Conservation (phyloP, 2,113 vertebrate species). For the Phalacrocorax brasilianus region DNA sequence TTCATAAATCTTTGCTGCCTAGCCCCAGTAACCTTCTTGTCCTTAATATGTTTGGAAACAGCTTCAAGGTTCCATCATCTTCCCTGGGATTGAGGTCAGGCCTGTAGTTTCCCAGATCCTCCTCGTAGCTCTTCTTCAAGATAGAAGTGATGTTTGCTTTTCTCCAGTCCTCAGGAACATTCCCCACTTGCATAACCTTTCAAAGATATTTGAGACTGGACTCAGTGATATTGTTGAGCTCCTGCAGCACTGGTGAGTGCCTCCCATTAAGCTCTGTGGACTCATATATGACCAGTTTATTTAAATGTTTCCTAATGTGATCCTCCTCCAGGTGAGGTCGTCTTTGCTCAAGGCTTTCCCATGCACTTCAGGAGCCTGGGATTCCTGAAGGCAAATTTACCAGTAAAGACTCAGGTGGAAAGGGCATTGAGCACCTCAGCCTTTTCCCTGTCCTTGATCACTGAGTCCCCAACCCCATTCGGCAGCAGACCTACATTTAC, state of each 20-base stretch:
- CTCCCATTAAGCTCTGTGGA: neutral
- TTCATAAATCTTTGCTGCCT: neutral
- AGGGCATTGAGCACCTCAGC: neutral
- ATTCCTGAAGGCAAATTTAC: neutral
- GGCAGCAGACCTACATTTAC: neutral
- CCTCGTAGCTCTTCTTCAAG: neutral
- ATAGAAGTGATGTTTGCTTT: neutral
- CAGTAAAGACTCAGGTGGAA: too few relatives aligned
- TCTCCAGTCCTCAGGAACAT: neutral
- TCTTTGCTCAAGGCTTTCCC: neutral
- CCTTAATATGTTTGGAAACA: neutral
- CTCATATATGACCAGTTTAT: neutral
- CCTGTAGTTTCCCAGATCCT: neutral
- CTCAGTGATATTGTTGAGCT: neutral
- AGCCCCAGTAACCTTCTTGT: neutral
- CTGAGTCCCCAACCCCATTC: neutral
- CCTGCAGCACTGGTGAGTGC: neutral
- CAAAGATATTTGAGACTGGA: neutral
- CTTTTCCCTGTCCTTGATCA: neutral
- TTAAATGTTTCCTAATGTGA: neutral
- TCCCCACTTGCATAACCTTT: neutral
- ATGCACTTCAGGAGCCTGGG: neutral
- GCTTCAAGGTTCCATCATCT: neutral
- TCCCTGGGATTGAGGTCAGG: neutral
- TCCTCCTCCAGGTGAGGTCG: neutral